Evolutionary conservation across 2,797 vertebrate species (phyloP).

Genomic region (Anguilla obscura): DNA sequence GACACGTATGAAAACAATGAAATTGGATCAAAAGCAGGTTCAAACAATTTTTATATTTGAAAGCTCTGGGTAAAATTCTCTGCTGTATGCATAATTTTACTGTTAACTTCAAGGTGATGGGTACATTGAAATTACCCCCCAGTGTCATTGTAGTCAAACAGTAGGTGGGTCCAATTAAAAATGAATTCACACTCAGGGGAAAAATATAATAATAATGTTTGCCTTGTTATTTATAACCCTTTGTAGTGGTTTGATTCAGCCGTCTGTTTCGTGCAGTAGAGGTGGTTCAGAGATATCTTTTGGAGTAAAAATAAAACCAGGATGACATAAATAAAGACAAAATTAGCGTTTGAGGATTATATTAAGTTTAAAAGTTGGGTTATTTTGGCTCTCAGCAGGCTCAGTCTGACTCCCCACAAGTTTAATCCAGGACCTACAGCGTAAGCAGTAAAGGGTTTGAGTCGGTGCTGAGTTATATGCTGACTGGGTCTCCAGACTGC

Average conservation of each 20-base stretch:
- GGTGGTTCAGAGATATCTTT: not conserved
- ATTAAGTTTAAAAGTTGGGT: not conserved
- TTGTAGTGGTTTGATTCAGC: constrained; percentile 1
- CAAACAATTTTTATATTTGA: not conserved
- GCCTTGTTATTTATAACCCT: constrained; percentile 13
- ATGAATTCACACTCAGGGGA: not conserved
- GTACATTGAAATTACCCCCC: not conserved
- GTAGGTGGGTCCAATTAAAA: not conserved
- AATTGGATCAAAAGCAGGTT: constrained; percentile 4
- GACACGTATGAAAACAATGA: not conserved
- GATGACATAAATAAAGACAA: not conserved
- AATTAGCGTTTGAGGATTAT: not conserved
- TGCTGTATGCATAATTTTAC: not conserved
- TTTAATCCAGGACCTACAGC: not conserved
- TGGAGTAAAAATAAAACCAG: not conserved
- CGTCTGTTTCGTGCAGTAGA: not conserved
- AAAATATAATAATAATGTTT: not conserved
- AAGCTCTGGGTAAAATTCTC: not conserved
- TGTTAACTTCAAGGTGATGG: not conserved
- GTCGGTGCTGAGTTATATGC: too few species aligned
- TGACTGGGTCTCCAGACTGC: too few species aligned
- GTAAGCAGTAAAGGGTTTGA: not conserved
- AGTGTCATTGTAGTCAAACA: not conserved
- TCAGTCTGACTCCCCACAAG: not conserved
- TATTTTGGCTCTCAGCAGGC: not conserved